Conservation (phyloP, 2,888 invertebrate genomes). For the Yponomeuta cagnagella region DNA sequence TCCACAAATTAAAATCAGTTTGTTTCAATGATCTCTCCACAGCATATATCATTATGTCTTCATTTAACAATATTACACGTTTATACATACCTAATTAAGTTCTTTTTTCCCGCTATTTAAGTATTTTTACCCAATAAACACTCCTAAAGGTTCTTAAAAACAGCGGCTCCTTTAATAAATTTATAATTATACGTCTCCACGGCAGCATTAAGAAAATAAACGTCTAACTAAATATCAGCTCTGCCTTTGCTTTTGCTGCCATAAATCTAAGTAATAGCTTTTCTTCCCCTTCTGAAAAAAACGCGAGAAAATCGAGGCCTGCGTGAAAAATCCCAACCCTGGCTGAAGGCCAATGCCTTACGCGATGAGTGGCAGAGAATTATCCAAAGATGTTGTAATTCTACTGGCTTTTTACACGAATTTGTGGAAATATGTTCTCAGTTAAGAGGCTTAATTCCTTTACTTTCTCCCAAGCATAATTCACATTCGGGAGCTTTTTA, state of each 20-base stretch:
- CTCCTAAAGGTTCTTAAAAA: neutral
- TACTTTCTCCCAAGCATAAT: neutral
- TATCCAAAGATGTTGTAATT: neutral
- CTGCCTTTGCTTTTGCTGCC: constrained; percentile 41
- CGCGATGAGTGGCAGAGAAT: neutral
- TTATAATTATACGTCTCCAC: neutral
- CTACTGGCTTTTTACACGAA: neutral
- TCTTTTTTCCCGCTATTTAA: too few species aligned
- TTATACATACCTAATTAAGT: too few species aligned
- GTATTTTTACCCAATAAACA: too few species aligned
- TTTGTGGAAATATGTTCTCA: neutral
- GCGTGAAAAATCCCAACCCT: constrained; percentile 46
- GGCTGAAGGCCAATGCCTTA: constrained; percentile 46
- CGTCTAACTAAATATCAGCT: constrained; percentile 18
- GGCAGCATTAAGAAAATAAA: neutral
- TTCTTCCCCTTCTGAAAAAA: constrained; percentile 34
- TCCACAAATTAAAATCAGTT: too few species aligned
- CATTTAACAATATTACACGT: too few species aligned
- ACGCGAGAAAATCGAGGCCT: constrained; percentile 50
- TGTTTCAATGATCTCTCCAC: too few species aligned
- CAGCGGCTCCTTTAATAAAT: neutral
- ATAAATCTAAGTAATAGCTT: constrained; percentile 69
- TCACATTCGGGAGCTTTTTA: neutral
- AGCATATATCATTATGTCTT: too few species aligned
- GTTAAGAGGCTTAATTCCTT: neutral